Percentiles rank a stretch among this genome's conserved stretches.
phyloP scores from a whole-genome alignment of 2,797 vertebrate genomes.

The Cryptoprocta ferox region DNA sequence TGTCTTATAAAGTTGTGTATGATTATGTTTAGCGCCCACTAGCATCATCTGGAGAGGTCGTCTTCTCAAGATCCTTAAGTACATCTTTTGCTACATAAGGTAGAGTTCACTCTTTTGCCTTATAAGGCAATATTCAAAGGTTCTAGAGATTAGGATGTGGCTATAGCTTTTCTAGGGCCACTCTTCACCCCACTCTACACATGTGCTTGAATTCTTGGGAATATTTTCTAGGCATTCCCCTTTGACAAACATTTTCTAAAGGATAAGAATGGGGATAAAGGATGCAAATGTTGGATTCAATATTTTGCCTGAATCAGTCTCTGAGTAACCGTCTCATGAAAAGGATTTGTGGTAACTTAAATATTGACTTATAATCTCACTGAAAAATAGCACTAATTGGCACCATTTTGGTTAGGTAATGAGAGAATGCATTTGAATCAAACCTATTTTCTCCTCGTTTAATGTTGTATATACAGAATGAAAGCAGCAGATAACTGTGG shows the following conservation, averaged over 20 bases:
- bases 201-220: background rate
- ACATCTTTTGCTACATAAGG: background rate
- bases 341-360: background rate
- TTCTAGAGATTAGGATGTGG: background rate
- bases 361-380: background rate
- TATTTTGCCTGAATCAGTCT: slow-evolving; percentile 9
- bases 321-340: slow-evolving; percentile 1
- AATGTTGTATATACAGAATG: background rate
- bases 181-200: background rate
- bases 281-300: background rate
- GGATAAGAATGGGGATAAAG: background rate
- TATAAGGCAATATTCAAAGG: background rate
- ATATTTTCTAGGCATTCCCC: background rate
- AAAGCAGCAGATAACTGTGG: background rate
- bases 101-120: background rate
- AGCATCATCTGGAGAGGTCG: background rate
- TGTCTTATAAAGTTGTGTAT: background rate
- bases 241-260: background rate
- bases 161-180: background rate
- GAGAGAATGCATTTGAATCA: background rate
- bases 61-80: background rate
- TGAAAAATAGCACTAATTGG: background rate
- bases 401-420: background rate
- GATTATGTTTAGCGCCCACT: background rate
- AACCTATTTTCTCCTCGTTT: slow-evolving; percentile 40